Evolutionary conservation across 2,113 vertebrate species (phyloP), one percentile per base, ranked within the genome.

Genomic region (Pomatorhinus ruficollis): DNA sequence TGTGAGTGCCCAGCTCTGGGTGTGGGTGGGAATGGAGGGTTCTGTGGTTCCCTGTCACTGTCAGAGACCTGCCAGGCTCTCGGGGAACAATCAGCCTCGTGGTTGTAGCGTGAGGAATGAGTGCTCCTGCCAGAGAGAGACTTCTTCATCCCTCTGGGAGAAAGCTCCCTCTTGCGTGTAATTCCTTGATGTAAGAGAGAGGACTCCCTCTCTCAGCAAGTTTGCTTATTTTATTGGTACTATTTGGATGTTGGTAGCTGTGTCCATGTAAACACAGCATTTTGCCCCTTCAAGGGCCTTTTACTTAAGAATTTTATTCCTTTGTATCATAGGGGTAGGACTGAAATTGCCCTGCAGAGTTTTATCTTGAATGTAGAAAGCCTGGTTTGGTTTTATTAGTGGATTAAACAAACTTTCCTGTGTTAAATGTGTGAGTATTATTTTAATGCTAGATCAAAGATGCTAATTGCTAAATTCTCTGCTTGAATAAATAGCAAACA

Each of bases 121-220:
- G 19, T 33, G 42, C 21, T 42, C 4, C 42, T 54, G 20, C 0
- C 4, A 60, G 8, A n/a, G 4, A 9, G 4, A 25, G 20, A 28
- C 13, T 1, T 16, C n/a, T n/a, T 57, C 52, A 30, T 56, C 10
- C 6, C 2, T 24, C 27, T 24, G 17, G 35, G 28, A 83, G 11
- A 45, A 76, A 50, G 49, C 49, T 89, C 14, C 14, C 22, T n/a
- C 53, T 33, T 1, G 4, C 13, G 8, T 64, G 2, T 27, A 64
- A 47, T 56, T 75, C 33, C 42, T 57, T n/a, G 3, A 35, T 35
- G 15, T 31, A 21, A 23, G 53, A 69, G 25, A 45, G 44, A 19
- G 42, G 31, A 5, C 9, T 7, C 21, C 5, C 17, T 63, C 23
- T 47, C 10, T 25, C 35, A 23, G 30, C 66, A 21, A 1, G 0